Conservation (phyloP, 2,113 vertebrate species). For the Callorhinus ursinus region DNA sequence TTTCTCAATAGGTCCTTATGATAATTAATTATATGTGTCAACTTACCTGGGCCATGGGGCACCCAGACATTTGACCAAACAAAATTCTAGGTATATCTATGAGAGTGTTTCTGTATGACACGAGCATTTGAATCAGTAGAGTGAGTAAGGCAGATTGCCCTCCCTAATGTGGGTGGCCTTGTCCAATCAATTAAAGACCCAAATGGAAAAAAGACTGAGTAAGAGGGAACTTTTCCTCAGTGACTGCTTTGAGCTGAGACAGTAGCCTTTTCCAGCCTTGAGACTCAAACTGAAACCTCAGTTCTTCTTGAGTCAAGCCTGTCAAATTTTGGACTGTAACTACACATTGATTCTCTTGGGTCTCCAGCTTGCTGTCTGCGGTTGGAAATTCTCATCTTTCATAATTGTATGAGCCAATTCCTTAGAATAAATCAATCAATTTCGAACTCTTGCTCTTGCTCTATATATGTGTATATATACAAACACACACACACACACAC, state of each 20-base stretch:
- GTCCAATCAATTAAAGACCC: not conserved
- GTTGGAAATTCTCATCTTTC: not conserved
- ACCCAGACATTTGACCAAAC: not conserved
- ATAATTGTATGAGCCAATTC: not conserved
- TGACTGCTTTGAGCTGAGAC: not conserved
- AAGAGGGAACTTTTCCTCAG: not conserved
- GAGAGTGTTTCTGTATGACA: not conserved
- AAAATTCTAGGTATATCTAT: not conserved
- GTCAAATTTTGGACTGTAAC: not conserved
- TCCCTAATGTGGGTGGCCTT: not conserved
- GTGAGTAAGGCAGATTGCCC: not conserved
- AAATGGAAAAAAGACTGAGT: not conserved
- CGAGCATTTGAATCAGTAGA: not conserved
- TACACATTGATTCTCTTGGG: not conserved
- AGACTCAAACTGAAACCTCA: not conserved
- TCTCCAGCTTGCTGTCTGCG: not conserved
- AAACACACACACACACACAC: rapidly evolving
- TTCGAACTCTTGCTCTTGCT: not conserved
- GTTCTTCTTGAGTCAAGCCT: not conserved
- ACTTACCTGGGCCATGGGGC: not conserved
- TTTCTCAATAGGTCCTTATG: not conserved
- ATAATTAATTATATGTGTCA: not conserved
- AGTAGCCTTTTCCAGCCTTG: not conserved
- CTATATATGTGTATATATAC: not conserved
- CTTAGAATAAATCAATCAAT: not conserved